Base-by-base conservation (phyloP, 2,113 vertebrate species). In the Himantopus leucocephalus region DNA sequence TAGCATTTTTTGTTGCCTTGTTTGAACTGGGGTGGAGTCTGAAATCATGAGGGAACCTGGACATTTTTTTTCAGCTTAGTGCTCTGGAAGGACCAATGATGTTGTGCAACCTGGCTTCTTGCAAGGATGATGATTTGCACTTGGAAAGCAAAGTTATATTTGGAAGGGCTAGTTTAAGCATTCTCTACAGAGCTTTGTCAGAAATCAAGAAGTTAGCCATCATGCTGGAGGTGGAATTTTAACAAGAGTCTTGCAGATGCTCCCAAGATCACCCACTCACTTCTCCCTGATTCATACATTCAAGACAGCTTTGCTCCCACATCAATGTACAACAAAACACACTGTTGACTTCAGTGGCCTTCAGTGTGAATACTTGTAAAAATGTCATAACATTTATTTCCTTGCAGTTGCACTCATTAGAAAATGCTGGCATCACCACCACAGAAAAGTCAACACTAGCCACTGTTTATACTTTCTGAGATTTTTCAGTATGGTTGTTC, bases 201-300 rank as follows among this genome's bases (percentile, higher is more conserved):
- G 64, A 94, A 94, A 87, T 84, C 64, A 74, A 92, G 76, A 64
- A 85, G 48, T 73, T 94, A 78, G 52, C 92, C 68, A 67, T 87
- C 80, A 34, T 62, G 22, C 56, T 82, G 96, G 89, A 94, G 96
- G 94, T 85, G 96, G 94, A 97, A 95, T 96, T 94, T 96, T 91
- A 95, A 95, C 48, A 84, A 62, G 79, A 86, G 73, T 78, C 92
- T 97, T 97, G 91, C 96, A 94, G 92, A 86, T 97, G 83, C 74
- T 97, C 80, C 86, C 39, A 64, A 81, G 88, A 88, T 91, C 90
- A 84, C 94, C 96, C 85, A 92, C 94, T 0, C 58, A 20, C 29
- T 89, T 75, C 86, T 92, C 66, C 89, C 80, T 94, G 95, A 92
- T 85, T 96, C 80, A 90, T 35, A 43, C 77, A 6, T 89, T 59